Conservation (phyloP, 2,113 vertebrate species). For the Prionailurus bengalensis region DNA sequence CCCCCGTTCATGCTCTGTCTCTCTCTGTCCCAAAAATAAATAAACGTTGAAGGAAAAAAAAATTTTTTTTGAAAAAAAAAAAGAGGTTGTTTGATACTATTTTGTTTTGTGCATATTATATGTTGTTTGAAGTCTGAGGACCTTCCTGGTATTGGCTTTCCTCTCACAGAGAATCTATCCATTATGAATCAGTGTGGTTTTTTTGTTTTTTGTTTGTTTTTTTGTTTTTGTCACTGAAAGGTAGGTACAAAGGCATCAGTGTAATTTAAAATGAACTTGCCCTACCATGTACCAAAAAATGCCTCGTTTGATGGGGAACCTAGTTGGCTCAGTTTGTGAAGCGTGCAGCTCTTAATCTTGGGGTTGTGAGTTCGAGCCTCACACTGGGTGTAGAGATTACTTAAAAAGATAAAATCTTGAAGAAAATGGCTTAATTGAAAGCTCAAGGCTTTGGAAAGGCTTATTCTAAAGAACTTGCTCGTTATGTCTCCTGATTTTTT, state of each 20-base stretch:
- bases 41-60: too few relatives aligned
- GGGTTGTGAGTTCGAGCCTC: too few relatives aligned
- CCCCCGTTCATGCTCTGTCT: too few relatives aligned
- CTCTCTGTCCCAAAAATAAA: too few relatives aligned
- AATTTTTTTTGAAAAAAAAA: too few relatives aligned
- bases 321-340: too few relatives aligned
- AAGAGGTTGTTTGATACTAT: not conserved
- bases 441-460: not conserved
- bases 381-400: too few relatives aligned
- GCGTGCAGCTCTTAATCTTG: too few relatives aligned
- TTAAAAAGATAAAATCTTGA: too few relatives aligned
- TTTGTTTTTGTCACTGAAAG: not conserved
- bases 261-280: constrained; percentile 61
- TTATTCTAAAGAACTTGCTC: not conserved
- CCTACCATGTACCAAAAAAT: not conserved
- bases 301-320: too few relatives aligned
- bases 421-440: constrained; percentile 35
- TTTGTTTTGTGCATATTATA: not conserved
- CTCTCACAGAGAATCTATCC: not conserved
- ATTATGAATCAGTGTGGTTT: not conserved
- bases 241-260: not conserved
- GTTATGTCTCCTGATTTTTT: not conserved
- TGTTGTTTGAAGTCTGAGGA: not conserved
- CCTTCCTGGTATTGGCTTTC: not conserved
- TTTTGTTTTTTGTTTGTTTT: not conserved